Evolutionary conservation across 2,888 invertebrate genomes (phyloP), one percentile per base, ranked within the genome.

Genomic region (Prenolepis imparis): DNA sequence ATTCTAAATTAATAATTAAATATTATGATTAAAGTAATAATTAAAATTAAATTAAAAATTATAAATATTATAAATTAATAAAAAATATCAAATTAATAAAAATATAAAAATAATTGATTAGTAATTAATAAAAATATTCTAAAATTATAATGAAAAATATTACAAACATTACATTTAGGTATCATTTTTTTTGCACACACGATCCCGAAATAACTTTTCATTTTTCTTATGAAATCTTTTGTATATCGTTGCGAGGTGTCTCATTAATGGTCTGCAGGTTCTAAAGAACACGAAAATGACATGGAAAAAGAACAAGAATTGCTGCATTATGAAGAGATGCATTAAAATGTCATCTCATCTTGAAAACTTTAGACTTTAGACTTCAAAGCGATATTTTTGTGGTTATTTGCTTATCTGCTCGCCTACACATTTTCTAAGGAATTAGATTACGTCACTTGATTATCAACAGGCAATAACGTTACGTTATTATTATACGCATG

Each of bases 171-270:
- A 36, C 36, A 44, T 44, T 73, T 44, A n/a, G n/a, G n/a, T n/a
- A 61, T 48, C 3, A 21, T 12, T 64, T 18, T n/a, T 41, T 52
- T 64, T 48, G 18, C 15, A 12, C 12, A 15, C n/a, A 36, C 18
- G 15, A 18, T 11, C 3, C 18, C 64, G 3, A 39, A 64, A 36
- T 15, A 15, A 64, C 6, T 24, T 39, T 39, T 12, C 9, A 11
- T 3, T 6, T 74, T 64, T 59, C 64, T 36, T 75, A 11, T 75
- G 11, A 32, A 44, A 59, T 59, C 11, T 24, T 3, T 73, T 61
- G n/a, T 18, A 24, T 24, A 59, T 6, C n/a, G 28, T 5, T 2
- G 21, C 11, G 1, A 24, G 32, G 32, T 44, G 15, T 21, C n/a
- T n/a, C 32, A 61, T 74, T 74, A 63, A 74, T 32, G 61, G 61